Base-by-base conservation (phyloP, 2,888 invertebrate species). In the Nymphalis polychloros region DNA sequence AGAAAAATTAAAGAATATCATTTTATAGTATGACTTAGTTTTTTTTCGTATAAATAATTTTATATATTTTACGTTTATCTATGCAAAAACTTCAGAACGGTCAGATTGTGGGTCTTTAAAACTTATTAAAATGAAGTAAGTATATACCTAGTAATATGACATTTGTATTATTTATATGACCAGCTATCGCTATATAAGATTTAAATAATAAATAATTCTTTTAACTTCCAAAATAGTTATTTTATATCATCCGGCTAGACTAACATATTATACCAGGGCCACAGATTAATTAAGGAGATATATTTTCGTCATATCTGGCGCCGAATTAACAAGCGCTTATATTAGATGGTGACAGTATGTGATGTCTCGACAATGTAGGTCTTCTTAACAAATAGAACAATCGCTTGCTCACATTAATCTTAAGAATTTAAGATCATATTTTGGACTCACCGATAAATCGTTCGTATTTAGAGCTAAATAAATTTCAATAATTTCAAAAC, bases 261-360 rank as follows among this genome's bases (percentile, higher is more conserved):
- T 41, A 13, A 20, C 10, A 20, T 16, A 23, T 23, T 16, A 23
- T 8, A 31, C n/a, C 57, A 57, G 41, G 57, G 35, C 19, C n/a
- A 31, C 57, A 57, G 41, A 41, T 19, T 19, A 57, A 57, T 57
- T 57, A n/a, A 57, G 41, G 35, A 41, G 57, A 57, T 67, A 64
- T 8, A 63, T 49, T 60, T 47, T 63, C 49, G n/a, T 48, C 8
- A 6, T 53, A 48, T 59, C 41, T 55, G 48, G 57, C 70, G 68
- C 64, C 48, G 52, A 63, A 55, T 49, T 61, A 69, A 73, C 76
- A 76, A 75, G 75, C 75, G 67, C 69, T 66, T 71, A 74, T 70
- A 75, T 77, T 72, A 70, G 74, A 67, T 70, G 67, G 73, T 72
- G 76, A 74, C 73, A 71, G 72, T 70, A 70, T 65, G 64, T 59